phyloP scores from a whole-genome alignment of 2,113 vertebrate species.

The Ploceus nigricollis region DNA sequence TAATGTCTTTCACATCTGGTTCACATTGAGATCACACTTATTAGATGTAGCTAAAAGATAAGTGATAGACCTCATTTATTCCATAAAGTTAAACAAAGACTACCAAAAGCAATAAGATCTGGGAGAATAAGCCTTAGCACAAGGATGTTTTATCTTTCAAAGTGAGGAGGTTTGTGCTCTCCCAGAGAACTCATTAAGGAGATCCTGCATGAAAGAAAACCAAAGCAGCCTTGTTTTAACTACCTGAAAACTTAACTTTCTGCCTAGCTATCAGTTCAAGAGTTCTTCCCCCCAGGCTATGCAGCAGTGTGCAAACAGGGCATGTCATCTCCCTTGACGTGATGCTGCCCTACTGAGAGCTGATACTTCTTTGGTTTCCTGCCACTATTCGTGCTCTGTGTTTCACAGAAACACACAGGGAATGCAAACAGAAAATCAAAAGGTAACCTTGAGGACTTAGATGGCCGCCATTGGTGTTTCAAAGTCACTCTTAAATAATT shows the following conservation, averaged over 20 bases:
- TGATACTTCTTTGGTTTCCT: conserved; percentile 3
- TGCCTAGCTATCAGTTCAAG: not conserved
- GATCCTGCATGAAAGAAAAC: conserved; percentile 19
- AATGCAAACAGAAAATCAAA: conserved; percentile 30
- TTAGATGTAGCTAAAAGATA: not conserved
- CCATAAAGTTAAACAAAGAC: not conserved
- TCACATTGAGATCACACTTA: not conserved
- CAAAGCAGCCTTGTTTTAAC: conserved; percentile 19
- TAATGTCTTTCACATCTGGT: not conserved
- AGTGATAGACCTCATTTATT: not conserved
- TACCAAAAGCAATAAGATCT: not conserved
- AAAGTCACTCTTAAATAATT: not conserved
- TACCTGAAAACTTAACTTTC: not conserved
- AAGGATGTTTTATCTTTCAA: not conserved
- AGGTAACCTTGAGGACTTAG: conserved; percentile 28
- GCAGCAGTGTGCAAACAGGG: not conserved
- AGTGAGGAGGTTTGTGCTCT: not conserved
- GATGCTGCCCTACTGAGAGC: not conserved
- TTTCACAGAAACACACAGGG: not conserved
- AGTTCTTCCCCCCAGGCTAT: conserved; percentile 30
- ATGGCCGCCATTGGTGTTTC: not conserved
- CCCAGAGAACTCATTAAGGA: not conserved
- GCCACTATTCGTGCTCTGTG: not conserved
- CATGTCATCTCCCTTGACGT: not conserved
- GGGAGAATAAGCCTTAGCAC: not conserved